These are phyloP conservation scores for Hippasteria phrygiana DNA, from an alignment of 53 echinoderm and acorn worm genomes.

Conservation along the genomic window DNA sequence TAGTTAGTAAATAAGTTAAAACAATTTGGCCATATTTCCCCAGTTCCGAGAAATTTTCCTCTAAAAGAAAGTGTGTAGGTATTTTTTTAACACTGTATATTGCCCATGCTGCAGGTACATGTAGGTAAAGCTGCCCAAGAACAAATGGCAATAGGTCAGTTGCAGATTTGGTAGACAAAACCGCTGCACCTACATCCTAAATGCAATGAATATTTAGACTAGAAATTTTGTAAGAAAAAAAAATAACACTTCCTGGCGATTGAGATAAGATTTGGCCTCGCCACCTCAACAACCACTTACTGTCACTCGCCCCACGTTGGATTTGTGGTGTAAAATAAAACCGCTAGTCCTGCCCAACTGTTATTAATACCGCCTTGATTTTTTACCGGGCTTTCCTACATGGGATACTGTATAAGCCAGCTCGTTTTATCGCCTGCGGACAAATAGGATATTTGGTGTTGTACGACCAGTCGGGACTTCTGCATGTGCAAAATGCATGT, in stretches of 20 bases:
- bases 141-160: too few species aligned
- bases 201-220: too few species aligned
- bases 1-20: too few species aligned
- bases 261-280: neutral
- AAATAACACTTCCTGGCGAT: neutral
- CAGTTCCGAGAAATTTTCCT: too few species aligned
- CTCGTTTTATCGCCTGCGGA: constrained; percentile 46
- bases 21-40: too few species aligned
- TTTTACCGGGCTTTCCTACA: constrained; percentile 25
- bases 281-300: neutral
- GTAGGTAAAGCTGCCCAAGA: too few species aligned
- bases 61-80: too few species aligned
- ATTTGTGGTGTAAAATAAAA: constrained; percentile 31
- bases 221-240: too few species aligned
- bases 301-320: neutral
- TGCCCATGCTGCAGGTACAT: too few species aligned
- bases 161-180: too few species aligned
- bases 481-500: neutral
- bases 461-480: neutral
- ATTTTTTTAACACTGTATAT: too few species aligned
- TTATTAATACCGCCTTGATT: constrained; percentile 60
- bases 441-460: constrained; percentile 39
- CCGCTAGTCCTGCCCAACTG: constrained; percentile 33
- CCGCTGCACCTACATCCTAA: too few species aligned
- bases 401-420: constrained; percentile 55